Percentiles rank a stretch among this genome's conserved stretches.
Evolutionary conservation across 2,113 vertebrate genomes (phyloP).

Genomic region (Verasper variegatus): DNA sequence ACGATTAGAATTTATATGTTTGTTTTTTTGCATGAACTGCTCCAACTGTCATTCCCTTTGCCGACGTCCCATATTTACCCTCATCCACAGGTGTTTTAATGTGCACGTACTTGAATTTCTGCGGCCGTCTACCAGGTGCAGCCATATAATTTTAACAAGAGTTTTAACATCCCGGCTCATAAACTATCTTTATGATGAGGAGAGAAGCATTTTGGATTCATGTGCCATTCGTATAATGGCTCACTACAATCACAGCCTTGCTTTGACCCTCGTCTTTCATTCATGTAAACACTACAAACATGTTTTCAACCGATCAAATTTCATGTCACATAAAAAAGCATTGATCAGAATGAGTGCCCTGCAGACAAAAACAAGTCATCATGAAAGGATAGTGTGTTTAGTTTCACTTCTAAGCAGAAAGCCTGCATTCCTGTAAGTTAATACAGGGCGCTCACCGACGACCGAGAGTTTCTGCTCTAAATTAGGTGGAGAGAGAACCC

Average conservation of each 20-base stretch:
- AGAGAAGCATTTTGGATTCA: constrained; percentile 9
- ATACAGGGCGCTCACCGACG: constrained; percentile 53
- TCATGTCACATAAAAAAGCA: constrained; percentile 25
- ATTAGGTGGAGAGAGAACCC: constrained; percentile 40
- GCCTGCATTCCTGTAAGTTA: constrained; percentile 69
- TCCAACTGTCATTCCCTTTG: constrained; percentile 5
- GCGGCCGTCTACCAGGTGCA: constrained; percentile 43
- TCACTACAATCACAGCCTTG: not conserved
- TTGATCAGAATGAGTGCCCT: constrained; percentile 44
- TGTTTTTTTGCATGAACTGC: not conserved
- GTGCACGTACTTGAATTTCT: constrained; percentile 15
- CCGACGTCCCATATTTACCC: not conserved
- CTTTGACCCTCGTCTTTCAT: constrained; percentile 19
- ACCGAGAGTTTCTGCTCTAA: constrained; percentile 46
- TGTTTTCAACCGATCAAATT: constrained; percentile 44
- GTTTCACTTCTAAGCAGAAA: constrained; percentile 58
- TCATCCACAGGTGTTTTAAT: constrained; percentile 16
- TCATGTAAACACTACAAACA: constrained; percentile 10
- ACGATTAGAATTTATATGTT: not conserved
- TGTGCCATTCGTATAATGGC: constrained; percentile 3
- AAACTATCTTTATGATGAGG: constrained; percentile 30
- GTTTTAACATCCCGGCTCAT: constrained; percentile 35
- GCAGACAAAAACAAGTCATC: constrained; percentile 53
- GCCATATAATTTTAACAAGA: constrained; percentile 47
- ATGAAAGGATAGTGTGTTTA: constrained; percentile 56